A percentile compares a stretch with the other conserved stretches of the same genome.
Evolutionary conservation across 2,113 vertebrate species (phyloP).

Genomic region (Strix aluco): DNA sequence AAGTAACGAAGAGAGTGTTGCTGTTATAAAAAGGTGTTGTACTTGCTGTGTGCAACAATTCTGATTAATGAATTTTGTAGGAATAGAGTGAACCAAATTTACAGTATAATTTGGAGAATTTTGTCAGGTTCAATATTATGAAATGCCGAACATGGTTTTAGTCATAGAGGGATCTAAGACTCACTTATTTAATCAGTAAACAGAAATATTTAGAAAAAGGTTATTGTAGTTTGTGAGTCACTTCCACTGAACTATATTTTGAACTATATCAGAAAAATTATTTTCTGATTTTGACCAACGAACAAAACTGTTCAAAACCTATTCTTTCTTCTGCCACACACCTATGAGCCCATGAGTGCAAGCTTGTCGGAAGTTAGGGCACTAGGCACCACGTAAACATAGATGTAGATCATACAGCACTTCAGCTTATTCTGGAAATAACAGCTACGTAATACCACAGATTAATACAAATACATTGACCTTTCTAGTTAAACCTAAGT

Average conservation of each 20-base stretch:
- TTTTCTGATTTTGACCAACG: neutral
- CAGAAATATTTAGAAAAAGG: neutral
- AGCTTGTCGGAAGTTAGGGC: neutral
- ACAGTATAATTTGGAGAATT: neutral
- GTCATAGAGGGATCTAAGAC: neutral
- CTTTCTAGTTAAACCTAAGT: neutral
- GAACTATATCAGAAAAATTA: neutral
- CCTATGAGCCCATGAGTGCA: neutral
- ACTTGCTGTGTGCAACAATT: neutral
- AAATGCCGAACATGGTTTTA: neutral
- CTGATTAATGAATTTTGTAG: neutral
- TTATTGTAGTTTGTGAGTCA: neutral
- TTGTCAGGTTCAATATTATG: neutral
- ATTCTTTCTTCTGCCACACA: neutral
- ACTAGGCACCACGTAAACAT: neutral
- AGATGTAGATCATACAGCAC: neutral
- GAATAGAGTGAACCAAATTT: neutral
- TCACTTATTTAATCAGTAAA: neutral
- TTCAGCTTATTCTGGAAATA: neutral
- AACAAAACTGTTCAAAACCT: neutral
- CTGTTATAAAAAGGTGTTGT: neutral
- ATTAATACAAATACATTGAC: neutral
- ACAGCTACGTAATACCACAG: rapidly evolving
- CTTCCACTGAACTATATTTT: neutral
- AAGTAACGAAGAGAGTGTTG: neutral